Evolutionary conservation across 2,888 invertebrate species (phyloP).

Genomic region (Scaeva pyrastri): DNA sequence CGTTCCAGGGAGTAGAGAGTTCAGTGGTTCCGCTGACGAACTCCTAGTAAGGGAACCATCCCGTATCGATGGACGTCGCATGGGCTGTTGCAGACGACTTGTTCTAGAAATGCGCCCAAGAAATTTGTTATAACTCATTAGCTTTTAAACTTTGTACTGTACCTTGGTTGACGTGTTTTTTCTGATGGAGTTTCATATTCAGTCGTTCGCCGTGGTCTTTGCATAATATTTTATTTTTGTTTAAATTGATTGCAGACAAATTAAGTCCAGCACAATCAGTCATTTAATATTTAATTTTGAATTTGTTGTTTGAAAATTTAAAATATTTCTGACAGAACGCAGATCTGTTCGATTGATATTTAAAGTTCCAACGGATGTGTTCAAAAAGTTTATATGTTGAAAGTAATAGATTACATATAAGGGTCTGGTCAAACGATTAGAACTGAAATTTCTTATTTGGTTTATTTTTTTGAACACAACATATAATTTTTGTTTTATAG

Average conservation of each 20-base stretch:
- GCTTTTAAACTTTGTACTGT: neutral
- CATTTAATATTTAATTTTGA: neutral
- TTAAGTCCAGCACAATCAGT: neutral
- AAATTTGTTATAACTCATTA: neutral
- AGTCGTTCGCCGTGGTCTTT: conserved; percentile 80
- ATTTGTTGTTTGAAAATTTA: neutral
- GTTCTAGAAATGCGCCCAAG: conserved; percentile 65
- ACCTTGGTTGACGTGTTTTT: conserved; percentile 78
- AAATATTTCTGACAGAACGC: neutral
- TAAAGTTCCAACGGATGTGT: neutral
- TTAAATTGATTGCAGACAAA: too few species aligned
- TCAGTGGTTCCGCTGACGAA: conserved; percentile 51
- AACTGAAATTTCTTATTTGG: too few species aligned
- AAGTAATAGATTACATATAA: neutral
- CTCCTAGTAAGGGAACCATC: conserved; percentile 49
- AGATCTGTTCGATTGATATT: neutral
- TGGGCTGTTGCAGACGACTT: conserved; percentile 78
- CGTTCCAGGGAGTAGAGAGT: neutral
- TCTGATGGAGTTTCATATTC: conserved; percentile 78
- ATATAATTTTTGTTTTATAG: too few species aligned
- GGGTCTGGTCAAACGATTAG: too few species aligned
- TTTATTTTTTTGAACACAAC: too few species aligned
- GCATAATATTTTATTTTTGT: conserved; percentile 77
- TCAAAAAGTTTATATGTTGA: neutral
- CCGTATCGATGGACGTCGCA: conserved; percentile 76